Conservation (phyloP, 2,888 invertebrate genomes). For the Tachina lurida region DNA sequence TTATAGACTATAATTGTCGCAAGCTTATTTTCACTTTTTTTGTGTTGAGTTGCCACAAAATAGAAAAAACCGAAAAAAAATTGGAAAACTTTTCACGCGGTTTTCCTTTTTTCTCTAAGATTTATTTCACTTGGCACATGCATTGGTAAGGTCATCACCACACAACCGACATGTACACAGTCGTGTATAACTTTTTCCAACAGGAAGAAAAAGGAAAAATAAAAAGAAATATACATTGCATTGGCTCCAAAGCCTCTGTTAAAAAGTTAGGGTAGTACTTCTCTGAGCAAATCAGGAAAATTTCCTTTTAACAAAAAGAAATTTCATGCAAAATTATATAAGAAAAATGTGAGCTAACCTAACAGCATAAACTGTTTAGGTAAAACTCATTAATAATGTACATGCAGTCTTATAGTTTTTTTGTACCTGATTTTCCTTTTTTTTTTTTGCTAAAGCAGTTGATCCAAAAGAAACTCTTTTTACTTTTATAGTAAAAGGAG, state of each 20-base stretch:
- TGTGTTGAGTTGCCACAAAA: constrained; percentile 31
- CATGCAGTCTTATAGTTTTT: constrained; percentile 58
- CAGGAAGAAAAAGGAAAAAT: constrained; percentile 30
- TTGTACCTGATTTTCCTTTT: constrained; percentile 12
- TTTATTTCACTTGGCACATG: constrained; percentile 78
- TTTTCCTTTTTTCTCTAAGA: constrained; percentile 73
- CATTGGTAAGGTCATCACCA: constrained; percentile 71
- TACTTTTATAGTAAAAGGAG: constrained; percentile 36
- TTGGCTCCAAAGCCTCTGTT: constrained; percentile 47
- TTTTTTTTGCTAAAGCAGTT: background rate
- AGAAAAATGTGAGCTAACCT: background rate
- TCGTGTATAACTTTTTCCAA: constrained; percentile 27
- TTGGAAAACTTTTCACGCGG: constrained; percentile 53
- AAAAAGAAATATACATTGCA: background rate
- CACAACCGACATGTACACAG: constrained; percentile 65
- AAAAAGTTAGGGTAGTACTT: constrained; percentile 5
- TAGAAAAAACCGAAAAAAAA: constrained; percentile 31
- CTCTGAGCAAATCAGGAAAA: background rate
- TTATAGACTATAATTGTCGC: constrained; percentile 46
- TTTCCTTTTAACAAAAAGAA: background rate
- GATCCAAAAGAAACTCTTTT: background rate
- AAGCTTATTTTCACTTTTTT: constrained; percentile 54
- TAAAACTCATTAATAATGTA: constrained; percentile 69
- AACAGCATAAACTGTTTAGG: constrained; percentile 49
- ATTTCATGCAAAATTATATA: background rate